Conservation (phyloP, 2,113 vertebrate genomes). For the Atrichornis clamosus region DNA sequence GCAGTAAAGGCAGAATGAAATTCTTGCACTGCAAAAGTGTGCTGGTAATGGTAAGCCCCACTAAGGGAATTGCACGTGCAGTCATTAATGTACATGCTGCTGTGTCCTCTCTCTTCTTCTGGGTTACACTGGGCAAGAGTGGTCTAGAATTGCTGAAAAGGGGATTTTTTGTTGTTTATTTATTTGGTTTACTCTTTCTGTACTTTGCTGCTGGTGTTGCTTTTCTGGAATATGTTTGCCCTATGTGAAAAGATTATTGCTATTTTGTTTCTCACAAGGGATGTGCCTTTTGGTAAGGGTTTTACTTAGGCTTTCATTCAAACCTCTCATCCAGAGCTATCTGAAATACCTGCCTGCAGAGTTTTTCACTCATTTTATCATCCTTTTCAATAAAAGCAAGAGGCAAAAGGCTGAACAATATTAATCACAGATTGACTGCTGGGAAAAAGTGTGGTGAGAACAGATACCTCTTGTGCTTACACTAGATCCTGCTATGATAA, state of each 20-base stretch:
- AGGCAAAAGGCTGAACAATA: not conserved
- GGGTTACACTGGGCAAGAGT: not conserved
- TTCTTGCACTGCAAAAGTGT: not conserved
- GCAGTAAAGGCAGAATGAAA: not conserved
- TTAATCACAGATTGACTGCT: not conserved
- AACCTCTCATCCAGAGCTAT: not conserved
- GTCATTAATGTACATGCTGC: not conserved
- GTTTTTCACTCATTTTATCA: not conserved
- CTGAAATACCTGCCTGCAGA: not conserved
- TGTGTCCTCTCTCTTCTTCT: not conserved
- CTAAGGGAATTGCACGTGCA: not conserved
- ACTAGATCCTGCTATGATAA: not conserved
- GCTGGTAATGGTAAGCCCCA: not conserved
- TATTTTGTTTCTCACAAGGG: conserved; percentile 23
- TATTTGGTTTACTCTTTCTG: not conserved
- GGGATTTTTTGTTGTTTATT: not conserved
- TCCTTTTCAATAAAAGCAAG: conserved; percentile 1
- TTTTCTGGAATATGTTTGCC: conserved; percentile 61
- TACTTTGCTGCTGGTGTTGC: conserved; percentile 21
- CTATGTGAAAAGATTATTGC: conserved; percentile 38
- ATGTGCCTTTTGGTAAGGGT: not conserved
- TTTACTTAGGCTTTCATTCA: conserved; percentile 21
- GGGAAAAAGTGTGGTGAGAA: not conserved
- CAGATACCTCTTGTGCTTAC: not conserved
- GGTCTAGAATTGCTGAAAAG: conserved; percentile 20